Conservation (phyloP, 2,113 vertebrate genomes). For the Patagioenas fasciata region DNA sequence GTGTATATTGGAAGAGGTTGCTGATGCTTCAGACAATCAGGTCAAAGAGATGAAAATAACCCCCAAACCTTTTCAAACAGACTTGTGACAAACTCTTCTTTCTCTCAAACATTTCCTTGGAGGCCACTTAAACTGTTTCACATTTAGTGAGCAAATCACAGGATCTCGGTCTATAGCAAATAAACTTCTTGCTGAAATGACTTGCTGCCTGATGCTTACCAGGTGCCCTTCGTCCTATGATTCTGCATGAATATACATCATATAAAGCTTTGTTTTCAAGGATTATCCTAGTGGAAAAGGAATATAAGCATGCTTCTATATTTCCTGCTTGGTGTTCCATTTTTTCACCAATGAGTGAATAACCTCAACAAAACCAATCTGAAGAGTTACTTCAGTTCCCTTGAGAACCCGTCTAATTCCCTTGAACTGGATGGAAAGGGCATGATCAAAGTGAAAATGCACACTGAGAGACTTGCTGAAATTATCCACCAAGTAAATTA, state of each 20-base stretch:
- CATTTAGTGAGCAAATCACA: background rate
- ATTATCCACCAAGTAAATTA: background rate
- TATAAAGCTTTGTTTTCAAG: background rate
- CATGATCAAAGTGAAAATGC: slow-evolving; percentile 19
- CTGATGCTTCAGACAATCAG: background rate
- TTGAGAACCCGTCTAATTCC: slow-evolving; percentile 3
- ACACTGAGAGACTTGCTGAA: background rate
- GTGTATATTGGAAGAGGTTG: background rate
- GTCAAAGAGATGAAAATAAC: background rate
- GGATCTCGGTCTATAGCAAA: background rate
- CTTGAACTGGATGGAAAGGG: slow-evolving; percentile 11
- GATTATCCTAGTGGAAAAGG: background rate
- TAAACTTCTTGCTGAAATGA: background rate
- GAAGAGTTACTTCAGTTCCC: background rate
- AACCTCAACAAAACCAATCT: background rate
- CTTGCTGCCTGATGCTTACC: background rate
- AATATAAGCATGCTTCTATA: background rate
- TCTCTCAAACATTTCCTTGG: background rate
- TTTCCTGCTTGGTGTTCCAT: background rate
- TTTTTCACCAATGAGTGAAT: background rate
- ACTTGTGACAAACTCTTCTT: background rate
- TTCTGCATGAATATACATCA: background rate
- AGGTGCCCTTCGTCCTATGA: background rate
- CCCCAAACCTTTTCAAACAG: background rate
- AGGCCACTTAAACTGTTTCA: background rate